Evolutionary conservation across 1,140 invertebrate genomes (phyloP).

Genomic region (Papilio dardanus): DNA sequence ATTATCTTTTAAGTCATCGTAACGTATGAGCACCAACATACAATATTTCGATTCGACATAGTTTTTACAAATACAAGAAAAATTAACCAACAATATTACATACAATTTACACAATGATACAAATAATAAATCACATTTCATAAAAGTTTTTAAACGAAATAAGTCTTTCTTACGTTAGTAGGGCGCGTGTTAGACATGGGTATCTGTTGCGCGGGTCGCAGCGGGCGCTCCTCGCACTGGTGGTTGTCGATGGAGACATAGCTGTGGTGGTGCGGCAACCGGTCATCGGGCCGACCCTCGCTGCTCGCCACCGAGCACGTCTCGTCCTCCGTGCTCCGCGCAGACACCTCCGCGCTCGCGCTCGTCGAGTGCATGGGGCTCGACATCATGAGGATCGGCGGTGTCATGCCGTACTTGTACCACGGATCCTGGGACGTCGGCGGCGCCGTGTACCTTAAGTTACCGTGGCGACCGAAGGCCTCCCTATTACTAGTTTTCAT

Average conservation of each 20-base stretch:
- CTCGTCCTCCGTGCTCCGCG: constrained; percentile 80
- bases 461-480: constrained; percentile 75
- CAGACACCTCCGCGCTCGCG: constrained; percentile 79
- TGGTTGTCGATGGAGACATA: constrained; percentile 81
- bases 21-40: constrained; percentile 64
- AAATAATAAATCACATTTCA: constrained; percentile 56
- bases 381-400: constrained; percentile 78
- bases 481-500: constrained; percentile 75
- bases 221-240: constrained; percentile 76
- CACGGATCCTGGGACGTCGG: constrained; percentile 80
- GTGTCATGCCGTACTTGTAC: constrained; percentile 80
- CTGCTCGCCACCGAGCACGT: constrained; percentile 79
- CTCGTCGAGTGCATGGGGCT: constrained; percentile 80
- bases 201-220: constrained; percentile 76
- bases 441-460: constrained; percentile 79
- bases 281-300: constrained; percentile 74
- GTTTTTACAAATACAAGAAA: constrained; percentile 28
- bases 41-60: constrained; percentile 38
- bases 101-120: constrained; percentile 43
- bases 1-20: constrained; percentile 40
- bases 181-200: constrained; percentile 75
- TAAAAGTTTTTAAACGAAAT: constrained; percentile 77
- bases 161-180: constrained; percentile 78
- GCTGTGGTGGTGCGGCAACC: constrained; percentile 78
- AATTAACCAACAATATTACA: constrained; percentile 41